Evolutionary conservation across 1,140 invertebrate genomes (phyloP).

Genomic region (Parapsyche elsis): DNA sequence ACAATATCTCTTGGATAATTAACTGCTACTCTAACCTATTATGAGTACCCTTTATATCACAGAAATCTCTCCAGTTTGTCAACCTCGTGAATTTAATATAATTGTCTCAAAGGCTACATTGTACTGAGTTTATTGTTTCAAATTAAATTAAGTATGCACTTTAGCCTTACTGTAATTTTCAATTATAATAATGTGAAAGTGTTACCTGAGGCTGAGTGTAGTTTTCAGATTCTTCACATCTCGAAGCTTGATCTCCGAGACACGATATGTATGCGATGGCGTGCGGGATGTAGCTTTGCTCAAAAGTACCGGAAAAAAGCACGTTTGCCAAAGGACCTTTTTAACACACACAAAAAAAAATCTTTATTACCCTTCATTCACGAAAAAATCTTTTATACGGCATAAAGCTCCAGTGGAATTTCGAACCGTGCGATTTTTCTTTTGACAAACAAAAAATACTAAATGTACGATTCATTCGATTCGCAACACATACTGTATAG

Average conservation of each 20-base stretch:
- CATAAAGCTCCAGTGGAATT: no score
- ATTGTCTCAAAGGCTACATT: no score
- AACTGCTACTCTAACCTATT: background rate
- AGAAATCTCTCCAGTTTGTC: background rate
- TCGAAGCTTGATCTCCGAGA: constrained; percentile 71
- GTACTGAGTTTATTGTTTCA: background rate
- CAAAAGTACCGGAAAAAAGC: constrained; percentile 72
- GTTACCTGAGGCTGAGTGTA: constrained; percentile 63
- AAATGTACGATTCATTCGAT: no score
- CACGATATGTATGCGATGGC: constrained; percentile 80
- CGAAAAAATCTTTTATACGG: constrained; percentile 1
- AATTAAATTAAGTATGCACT: background rate
- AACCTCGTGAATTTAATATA: background rate
- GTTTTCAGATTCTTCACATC: constrained; percentile 70
- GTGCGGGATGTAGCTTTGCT: constrained; percentile 82
- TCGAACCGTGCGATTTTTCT: no score
- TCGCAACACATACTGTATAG: no score
- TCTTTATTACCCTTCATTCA: constrained; percentile 4
- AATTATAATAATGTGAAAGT: background rate
- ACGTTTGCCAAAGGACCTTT: constrained; percentile 67
- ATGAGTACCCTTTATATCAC: background rate
- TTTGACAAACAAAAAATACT: no score
- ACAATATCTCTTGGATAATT: background rate
- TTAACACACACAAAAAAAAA: constrained; percentile 6
- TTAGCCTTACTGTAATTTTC: background rate